Evolutionary conservation across 1,140 invertebrate genomes (phyloP), one percentile per base, ranked within the genome.

Genomic region (Thaumetopoea pityocampa): DNA sequence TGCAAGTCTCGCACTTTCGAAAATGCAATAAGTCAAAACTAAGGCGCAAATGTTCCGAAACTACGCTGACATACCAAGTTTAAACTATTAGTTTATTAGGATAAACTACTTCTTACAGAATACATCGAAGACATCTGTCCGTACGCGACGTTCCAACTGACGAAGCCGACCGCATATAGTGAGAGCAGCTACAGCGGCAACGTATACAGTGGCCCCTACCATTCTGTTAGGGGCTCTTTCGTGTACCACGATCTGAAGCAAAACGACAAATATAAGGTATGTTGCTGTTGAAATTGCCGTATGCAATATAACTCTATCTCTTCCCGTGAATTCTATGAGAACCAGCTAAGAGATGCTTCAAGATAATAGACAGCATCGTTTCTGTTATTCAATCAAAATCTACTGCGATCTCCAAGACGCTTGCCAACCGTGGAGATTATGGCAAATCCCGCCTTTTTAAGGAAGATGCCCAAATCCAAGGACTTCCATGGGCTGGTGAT

Each of bases 111-210:
- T 24, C 18, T 60, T 47, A 11, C 85, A 92, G 94, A 95, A 70
- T 95, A 95, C 76, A 94, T 94, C 50, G 94, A 96, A 85, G 94
- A 96, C 76, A 94, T 95, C 46, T 96, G 94, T 72, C 94, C 94
- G 1, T 96, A 96, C 81, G 94, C 94, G 22, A 96, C 94, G 16
- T 96, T 96, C 80, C 94, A 96, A 74, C 85, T 96, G 51, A 93
- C 93, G 29, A 94, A 95, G 65, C 92, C 93, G 37, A 90, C 92
- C 4, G 90, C 93, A 3, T 93, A 94, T 76, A 93, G 92, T 62
- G 93, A 95, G 78, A 95, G 93, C 74, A 94, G 93, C 24, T 95
- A 95, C 85, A 95, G 93, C 66, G 94, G 94, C 40, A 94, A 95
- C 67, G 93, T 94, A 2, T 94, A 93, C 77, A 93, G 91, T 71